These are phyloP conservation scores for Trinectes maculatus DNA, from an alignment of 2,113 vertebrate genomes.

Conservation along the genomic window DNA sequence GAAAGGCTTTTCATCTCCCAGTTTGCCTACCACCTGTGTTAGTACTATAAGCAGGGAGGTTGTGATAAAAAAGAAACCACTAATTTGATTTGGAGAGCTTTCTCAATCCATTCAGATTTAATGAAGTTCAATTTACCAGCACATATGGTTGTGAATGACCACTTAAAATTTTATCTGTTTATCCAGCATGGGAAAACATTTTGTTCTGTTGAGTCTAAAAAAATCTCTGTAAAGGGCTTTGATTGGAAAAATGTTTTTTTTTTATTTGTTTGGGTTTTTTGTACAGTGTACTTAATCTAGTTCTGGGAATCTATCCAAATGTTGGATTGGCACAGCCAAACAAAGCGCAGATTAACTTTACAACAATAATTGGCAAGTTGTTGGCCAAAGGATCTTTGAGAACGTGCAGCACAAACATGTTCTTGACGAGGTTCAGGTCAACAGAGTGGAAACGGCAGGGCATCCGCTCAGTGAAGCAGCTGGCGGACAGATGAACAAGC, in stretches of 20 bases:
- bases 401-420: conserved; percentile 37
- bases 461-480: conserved; percentile 37
- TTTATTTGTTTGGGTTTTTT: too few species aligned
- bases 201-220: conserved; percentile 5
- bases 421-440: conserved; percentile 33
- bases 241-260: conserved; percentile 20
- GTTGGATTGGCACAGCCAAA: conserved; percentile 49
- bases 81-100: conserved; percentile 23
- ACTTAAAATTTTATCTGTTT: conserved; percentile 4
- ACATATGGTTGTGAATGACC: neutral
- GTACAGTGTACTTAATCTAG: conserved; percentile 41
- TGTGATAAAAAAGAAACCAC: neutral
- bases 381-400: conserved; percentile 30
- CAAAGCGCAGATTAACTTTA: conserved; percentile 41
- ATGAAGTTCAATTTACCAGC: neutral
- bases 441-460: conserved; percentile 4
- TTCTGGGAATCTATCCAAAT: conserved; percentile 60
- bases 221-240: conserved; percentile 16
- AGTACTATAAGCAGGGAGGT: conserved; percentile 3
- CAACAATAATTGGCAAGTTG: conserved; percentile 41
- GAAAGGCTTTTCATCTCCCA: conserved; percentile 2
- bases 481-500: conserved; percentile 16
- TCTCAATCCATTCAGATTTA: conserved; percentile 9
- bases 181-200: conserved; percentile 22
- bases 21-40: conserved; percentile 7